Conservation (phyloP, 2,113 vertebrate species). For the Panthera uncia region DNA sequence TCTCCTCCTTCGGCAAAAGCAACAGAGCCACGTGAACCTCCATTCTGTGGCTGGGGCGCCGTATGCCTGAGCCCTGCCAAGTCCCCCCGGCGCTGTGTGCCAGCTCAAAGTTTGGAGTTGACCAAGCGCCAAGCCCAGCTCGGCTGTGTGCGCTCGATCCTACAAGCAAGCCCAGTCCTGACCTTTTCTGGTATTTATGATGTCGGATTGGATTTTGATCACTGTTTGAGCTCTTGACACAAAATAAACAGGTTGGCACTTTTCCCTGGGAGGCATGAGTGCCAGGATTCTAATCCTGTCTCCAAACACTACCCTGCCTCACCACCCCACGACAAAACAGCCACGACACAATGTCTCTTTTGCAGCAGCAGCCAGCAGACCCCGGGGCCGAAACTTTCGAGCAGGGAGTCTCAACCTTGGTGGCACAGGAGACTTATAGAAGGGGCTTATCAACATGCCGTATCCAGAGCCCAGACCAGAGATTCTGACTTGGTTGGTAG, state of each 20-base stretch:
- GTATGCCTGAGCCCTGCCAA: neutral
- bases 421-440: rapidly evolving
- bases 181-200: conserved; percentile 87
- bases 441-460: neutral
- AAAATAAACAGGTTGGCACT: conserved; percentile 80
- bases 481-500: neutral
- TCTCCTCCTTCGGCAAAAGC: conserved; percentile 5
- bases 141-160: conserved; percentile 62
- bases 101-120: conserved; percentile 70
- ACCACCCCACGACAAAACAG: neutral
- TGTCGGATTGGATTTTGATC: conserved; percentile 79
- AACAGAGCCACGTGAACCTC: neutral
- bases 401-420: neutral
- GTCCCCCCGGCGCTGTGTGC: conserved; percentile 1
- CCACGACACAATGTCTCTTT: neutral
- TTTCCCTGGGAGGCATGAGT: conserved; percentile 64
- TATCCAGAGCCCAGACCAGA: neutral
- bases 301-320: conserved; percentile 10
- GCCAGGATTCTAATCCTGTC: conserved; percentile 59
- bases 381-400: rapidly evolving
- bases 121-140: conserved; percentile 69
- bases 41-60: neutral
- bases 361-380: neutral
- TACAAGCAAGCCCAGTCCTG: conserved; percentile 69
- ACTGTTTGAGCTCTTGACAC: conserved; percentile 79